Conservation (phyloP, 2,797 vertebrate species). For the Sebastes iracundus region DNA sequence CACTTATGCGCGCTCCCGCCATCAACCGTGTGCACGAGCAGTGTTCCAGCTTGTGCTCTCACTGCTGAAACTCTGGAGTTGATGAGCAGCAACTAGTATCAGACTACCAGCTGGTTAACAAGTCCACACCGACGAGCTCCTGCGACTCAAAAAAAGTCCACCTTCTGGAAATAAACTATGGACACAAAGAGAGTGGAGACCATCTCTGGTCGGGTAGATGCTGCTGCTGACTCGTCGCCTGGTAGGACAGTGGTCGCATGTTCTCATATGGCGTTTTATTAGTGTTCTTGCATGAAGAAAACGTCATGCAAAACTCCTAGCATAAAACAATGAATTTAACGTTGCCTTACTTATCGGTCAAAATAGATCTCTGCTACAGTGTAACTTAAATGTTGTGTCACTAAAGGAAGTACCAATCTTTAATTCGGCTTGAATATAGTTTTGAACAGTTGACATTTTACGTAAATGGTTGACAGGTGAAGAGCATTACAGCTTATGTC, state of each 20-base stretch:
- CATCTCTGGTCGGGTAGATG: conserved; percentile 88
- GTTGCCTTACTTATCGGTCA: neutral
- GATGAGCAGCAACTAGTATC: conserved; percentile 44
- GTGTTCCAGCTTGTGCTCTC: neutral
- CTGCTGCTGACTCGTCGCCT: conserved; percentile 82
- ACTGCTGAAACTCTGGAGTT: conserved; percentile 54
- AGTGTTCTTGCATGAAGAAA: neutral
- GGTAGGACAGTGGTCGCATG: conserved; percentile 86
- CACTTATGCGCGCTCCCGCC: conserved; percentile 41
- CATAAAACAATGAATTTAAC: conserved; percentile 21
- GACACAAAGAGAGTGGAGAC: conserved; percentile 85
- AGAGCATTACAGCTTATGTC: neutral
- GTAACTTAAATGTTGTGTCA: rapidly evolving
- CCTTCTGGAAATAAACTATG: conserved; percentile 70
- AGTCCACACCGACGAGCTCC: neutral
- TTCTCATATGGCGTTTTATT: neutral
- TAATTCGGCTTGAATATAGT: neutral
- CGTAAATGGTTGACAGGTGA: neutral
- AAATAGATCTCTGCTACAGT: rapidly evolving
- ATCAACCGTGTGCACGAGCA: conserved; percentile 20
- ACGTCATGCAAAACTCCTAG: neutral
- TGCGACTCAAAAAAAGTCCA: neutral
- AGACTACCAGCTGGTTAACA: neutral
- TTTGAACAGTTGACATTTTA: neutral
- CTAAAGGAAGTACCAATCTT: rapidly evolving